Percentiles rank a stretch among this genome's conserved stretches.
These are phyloP conservation scores for Panulirus ornatus DNA, from an alignment of 1,140 invertebrate species.

Conservation along the genomic window DNA sequence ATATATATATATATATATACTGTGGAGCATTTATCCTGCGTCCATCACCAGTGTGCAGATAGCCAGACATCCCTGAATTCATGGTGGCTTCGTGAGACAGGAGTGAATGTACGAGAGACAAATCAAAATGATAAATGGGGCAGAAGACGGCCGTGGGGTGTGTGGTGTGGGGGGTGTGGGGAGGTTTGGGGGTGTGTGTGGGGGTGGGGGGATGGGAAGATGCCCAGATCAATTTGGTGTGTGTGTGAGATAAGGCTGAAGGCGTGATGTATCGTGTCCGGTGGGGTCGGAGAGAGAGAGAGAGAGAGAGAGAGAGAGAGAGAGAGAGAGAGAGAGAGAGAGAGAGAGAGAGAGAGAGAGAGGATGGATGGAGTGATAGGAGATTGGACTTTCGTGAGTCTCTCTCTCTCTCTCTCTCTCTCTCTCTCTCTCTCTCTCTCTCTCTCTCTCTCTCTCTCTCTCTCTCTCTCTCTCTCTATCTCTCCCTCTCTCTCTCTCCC, in stretches of 20 bases:
- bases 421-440: neutral
- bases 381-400: neutral
- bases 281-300: conserved; percentile 13
- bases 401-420: conserved; percentile 37
- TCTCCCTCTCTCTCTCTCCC: neutral
- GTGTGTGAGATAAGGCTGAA: neutral
- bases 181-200: neutral
- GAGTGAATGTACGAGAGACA: neutral
- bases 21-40: too few species aligned
- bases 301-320: neutral
- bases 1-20: too few species aligned
- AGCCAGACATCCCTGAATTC: neutral
- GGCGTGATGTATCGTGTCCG: neutral
- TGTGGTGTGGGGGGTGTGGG: neutral
- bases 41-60: too few species aligned
- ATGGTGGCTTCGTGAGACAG: neutral
- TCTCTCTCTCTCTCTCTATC: conserved; percentile 20
- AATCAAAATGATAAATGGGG: neutral
- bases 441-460: neutral
- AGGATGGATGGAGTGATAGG: neutral
- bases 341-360: conserved; percentile 10
- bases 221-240: neutral
- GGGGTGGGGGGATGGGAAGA: neutral
- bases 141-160: neutral
- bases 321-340: conserved; percentile 28